Base-by-base conservation (phyloP, 1,140 invertebrate species). In the Leptonema lineaticorne region DNA sequence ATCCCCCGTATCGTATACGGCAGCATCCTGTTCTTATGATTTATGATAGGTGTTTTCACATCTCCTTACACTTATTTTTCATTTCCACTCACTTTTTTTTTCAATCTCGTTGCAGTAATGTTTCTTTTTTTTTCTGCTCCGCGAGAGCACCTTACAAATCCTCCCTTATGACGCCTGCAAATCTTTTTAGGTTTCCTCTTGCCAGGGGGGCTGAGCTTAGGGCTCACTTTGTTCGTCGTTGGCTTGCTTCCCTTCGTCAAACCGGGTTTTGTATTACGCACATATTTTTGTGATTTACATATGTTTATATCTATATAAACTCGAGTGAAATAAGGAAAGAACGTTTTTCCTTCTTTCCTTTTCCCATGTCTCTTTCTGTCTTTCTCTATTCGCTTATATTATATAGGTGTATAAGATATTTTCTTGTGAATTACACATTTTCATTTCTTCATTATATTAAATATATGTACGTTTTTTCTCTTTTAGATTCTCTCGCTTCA, bases 41-140 rank as follows among this genome's bases (percentile, higher is more conserved):
- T 72, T 72, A 72, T 68, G 50, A 60, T 60, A 63, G 58, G 70
- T 69, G 67, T 72, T 72, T 72, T 72, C 70, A 72, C 70, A 72
- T 69, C 67, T 69, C 67, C 70, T 69, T 72, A 69, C 70, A 59
- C 67, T 65, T 72, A 72, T 72, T 69, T 72, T 72, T 72, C 70
- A 68, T 68, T 71, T 63, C 63, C 48, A 41, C 67, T 65, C 63
- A 30, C 66, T 60, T 65, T 67, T 70, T n/a, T n/a, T 68, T 66
- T 69, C 67, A 62, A 62, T 68, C 57, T 68, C 67, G 59, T 63
- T 63, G 67, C 67, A 63, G 48, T 69, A 64, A 63, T 69, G 60
- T 69, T 69, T 64, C 67, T 63, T 33, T 46, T 48, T 58, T 69
- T 68, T 59, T 58, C 33, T 41, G 33, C 24, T 24, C 27, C n/a